Conservation (phyloP, 2,888 invertebrate genomes). For the Caenorhabditis imperialis region DNA sequence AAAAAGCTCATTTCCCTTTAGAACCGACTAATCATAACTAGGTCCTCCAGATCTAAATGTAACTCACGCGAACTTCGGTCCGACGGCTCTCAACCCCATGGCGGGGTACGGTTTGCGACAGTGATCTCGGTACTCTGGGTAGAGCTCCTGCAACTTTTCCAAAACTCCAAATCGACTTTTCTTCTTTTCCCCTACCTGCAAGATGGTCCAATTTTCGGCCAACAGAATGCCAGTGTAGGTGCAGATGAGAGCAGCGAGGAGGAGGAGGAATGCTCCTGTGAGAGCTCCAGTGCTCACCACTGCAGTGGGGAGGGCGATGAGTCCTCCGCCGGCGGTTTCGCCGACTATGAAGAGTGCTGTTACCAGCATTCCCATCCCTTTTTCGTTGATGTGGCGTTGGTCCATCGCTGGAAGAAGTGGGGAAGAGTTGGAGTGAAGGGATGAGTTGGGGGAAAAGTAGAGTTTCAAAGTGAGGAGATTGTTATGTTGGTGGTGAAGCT, state of each 20-base stretch:
- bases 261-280: constrained; percentile 55
- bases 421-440: background rate
- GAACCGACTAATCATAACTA: too few relatives aligned
- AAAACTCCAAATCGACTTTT: too few relatives aligned
- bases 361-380: constrained; percentile 68
- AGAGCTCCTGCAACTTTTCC: constrained; percentile 52
- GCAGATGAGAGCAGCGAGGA: constrained; percentile 70
- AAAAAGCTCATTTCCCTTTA: too few relatives aligned
- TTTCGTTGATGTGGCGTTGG: constrained; percentile 46
- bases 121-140: constrained; percentile 68
- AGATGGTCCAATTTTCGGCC: constrained; percentile 69
- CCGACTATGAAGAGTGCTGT: constrained; percentile 73
- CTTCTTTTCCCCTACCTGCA: background rate
- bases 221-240: constrained; percentile 71
- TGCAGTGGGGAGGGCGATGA: constrained; percentile 74
- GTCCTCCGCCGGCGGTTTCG: constrained; percentile 75
- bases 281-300: constrained; percentile 66
- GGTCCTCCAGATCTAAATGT: too few relatives aligned
- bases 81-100: constrained; percentile 71
- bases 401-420: constrained; percentile 19
- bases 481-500: too few relatives aligned
- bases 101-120: constrained; percentile 75
- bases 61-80: constrained; percentile 67
- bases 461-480: too few relatives aligned
- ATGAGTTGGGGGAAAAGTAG: background rate